phyloP scores from a whole-genome alignment of 1,140 invertebrate genomes.

The Caenorhabditis remanei region DNA sequence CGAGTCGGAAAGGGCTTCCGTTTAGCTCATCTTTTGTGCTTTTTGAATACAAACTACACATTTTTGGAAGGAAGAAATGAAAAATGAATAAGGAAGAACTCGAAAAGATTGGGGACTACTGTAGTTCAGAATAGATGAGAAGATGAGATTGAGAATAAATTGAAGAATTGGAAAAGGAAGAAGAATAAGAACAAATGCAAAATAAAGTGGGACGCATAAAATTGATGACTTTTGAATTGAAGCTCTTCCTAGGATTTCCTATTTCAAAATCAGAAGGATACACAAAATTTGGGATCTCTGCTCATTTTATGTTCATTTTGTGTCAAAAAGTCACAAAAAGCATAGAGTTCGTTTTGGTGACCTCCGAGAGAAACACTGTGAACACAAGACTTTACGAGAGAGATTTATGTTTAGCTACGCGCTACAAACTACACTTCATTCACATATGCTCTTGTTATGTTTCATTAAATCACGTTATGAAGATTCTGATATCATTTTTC shows the following conservation, averaged over 20 bases:
- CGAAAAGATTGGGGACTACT: neutral
- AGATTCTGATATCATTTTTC: neutral
- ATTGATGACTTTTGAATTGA: neutral
- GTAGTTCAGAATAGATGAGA: neutral
- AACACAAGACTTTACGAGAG: neutral
- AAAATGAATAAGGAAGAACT: neutral
- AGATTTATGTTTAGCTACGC: neutral
- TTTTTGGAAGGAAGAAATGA: neutral
- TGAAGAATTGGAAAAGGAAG: neutral
- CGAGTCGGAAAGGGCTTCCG: neutral
- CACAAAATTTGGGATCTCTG: neutral
- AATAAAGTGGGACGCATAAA: neutral
- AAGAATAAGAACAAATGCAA: neutral
- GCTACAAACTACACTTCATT: slow-evolving; percentile 6
- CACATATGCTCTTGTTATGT: neutral
- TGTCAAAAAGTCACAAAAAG: slow-evolving; percentile 35
- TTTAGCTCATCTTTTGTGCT: slow-evolving; percentile 10
- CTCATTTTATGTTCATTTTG: neutral
- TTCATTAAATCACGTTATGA: neutral
- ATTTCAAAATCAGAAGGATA: neutral
- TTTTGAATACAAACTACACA: slow-evolving; percentile 14
- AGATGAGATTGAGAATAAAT: neutral
- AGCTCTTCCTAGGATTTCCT: neutral
- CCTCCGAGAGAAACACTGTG: neutral
- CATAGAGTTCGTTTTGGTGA: slow-evolving; percentile 17